These are phyloP conservation scores for Gallinago media DNA, from an alignment of 2,113 vertebrate genomes.

Conservation along the genomic window DNA sequence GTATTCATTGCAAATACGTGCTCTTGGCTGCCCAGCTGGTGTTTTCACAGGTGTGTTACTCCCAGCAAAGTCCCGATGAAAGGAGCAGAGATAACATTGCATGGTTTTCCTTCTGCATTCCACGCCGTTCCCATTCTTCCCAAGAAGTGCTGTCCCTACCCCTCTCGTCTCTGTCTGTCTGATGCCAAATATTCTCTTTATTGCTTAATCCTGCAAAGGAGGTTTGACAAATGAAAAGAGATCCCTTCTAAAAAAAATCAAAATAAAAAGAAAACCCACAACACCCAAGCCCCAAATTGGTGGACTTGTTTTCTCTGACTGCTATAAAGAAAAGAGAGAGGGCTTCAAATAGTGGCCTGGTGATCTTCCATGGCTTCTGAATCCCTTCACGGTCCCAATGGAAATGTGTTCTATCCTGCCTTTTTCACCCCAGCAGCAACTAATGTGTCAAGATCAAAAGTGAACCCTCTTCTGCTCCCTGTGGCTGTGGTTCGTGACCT, in stretches of 20 bases:
- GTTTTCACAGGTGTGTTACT: conserved; percentile 43
- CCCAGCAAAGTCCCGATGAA: not conserved
- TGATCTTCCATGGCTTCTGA: not conserved
- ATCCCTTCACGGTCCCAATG: not conserved
- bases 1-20: rapidly evolving
- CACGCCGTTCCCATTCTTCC: not conserved
- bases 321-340: not conserved
- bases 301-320: not conserved
- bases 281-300: not conserved
- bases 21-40: conserved; percentile 10
- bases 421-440: not conserved
- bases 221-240: not conserved
- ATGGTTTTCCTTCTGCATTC: conserved; percentile 13
- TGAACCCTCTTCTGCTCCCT: not conserved
- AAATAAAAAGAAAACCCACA: too few relatives aligned
- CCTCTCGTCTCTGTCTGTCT: not conserved
- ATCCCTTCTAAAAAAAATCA: not conserved
- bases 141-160: not conserved
- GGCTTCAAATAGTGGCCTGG: not conserved
- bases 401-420: not conserved
- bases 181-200: not conserved
- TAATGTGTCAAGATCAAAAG: not conserved
- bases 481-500: not conserved
- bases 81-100: not conserved
- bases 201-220: not conserved